Conservation (phyloP, 2,113 vertebrate genomes). For the Notothenia coriiceps region DNA sequence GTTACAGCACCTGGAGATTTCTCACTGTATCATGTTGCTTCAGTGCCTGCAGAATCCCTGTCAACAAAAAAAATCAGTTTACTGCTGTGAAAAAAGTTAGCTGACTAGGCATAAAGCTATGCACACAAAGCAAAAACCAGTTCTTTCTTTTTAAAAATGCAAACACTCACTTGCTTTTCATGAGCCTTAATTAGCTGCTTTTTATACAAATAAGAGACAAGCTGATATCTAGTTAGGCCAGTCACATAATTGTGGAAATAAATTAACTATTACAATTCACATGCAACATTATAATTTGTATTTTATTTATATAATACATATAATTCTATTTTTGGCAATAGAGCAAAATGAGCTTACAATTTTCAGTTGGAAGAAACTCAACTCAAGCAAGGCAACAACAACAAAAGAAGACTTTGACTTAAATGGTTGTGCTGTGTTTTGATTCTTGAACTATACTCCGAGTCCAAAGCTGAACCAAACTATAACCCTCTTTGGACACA, state of each 20-base stretch:
- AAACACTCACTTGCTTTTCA: background rate
- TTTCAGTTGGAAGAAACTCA: background rate
- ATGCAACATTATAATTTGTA: too few relatives aligned
- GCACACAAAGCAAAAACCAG: conserved; percentile 7
- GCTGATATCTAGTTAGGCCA: background rate
- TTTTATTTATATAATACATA: background rate
- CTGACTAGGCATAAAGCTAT: conserved; percentile 7
- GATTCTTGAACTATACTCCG: too few relatives aligned
- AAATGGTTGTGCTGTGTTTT: background rate
- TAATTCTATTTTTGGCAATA: conserved; percentile 21
- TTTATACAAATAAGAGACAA: background rate
- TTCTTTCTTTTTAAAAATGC: background rate
- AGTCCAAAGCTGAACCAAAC: background rate
- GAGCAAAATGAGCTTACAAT: background rate
- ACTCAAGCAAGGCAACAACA: background rate
- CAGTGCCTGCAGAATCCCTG: background rate
- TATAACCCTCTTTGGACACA: too few relatives aligned
- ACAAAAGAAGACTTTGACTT: background rate
- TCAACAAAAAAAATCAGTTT: conserved; percentile 8
- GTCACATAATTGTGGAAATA: background rate
- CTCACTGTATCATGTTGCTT: conserved; percentile 15
- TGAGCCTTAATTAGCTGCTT: background rate
- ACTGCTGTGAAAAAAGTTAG: background rate
- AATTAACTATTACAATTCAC: background rate
- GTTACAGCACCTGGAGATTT: background rate